phyloP scores from a whole-genome alignment of 1,140 invertebrate species.

The Drosophila nebulosa region DNA sequence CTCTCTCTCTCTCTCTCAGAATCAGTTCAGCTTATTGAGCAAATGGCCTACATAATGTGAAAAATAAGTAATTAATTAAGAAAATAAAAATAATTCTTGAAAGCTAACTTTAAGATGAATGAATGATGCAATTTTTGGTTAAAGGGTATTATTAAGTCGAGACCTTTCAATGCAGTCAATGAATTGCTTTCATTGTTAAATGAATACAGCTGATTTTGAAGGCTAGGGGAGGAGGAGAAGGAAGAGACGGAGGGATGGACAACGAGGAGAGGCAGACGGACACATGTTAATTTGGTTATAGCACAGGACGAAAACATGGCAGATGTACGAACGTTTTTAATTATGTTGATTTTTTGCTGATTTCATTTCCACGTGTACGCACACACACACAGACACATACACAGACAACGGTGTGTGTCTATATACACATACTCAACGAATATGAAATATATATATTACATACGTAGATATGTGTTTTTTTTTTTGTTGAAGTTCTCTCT shows the following conservation, averaged over 20 bases:
- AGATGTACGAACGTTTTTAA: constrained; percentile 50
- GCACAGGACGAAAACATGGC: constrained; percentile 5
- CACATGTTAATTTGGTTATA: constrained; percentile 43
- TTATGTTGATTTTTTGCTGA: constrained; percentile 74
- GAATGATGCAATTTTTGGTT: too few species aligned
- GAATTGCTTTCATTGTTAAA: background rate
- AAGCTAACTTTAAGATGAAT: too few species aligned
- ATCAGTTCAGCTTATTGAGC: too few species aligned
- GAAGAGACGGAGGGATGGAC: background rate
- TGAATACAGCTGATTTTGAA: background rate
- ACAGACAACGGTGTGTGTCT: background rate
- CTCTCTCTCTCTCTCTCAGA: too few species aligned
- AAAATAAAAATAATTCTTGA: too few species aligned
- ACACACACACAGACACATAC: constrained; percentile 30
- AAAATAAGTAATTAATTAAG: too few species aligned
- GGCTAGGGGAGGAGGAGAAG: too few species aligned
- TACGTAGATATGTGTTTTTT: background rate
- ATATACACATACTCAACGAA: too few species aligned
- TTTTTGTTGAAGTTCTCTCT: background rate
- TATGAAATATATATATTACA: too few species aligned
- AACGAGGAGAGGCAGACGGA: constrained; percentile 2
- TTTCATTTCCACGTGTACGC: constrained; percentile 53
- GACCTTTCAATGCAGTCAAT: background rate
- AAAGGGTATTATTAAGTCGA: background rate
- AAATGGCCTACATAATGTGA: too few species aligned